phyloP scores from a whole-genome alignment of 2,113 vertebrate genomes.

The Martes martes region DNA sequence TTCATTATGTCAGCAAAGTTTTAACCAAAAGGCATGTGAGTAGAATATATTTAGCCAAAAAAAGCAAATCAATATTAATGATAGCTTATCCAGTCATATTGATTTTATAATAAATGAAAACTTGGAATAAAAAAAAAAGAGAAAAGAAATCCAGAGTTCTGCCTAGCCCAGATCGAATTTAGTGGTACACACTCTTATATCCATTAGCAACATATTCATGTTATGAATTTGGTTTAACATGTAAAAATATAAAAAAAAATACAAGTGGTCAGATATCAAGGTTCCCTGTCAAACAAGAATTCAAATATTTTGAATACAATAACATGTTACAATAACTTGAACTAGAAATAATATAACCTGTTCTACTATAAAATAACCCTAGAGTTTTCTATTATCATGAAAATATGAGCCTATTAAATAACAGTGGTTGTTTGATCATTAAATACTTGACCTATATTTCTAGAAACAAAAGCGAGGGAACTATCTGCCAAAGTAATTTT shows the following conservation, averaged over 20 bases:
- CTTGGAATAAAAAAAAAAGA: not conserved
- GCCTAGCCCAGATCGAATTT: not conserved
- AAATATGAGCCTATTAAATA: slow-evolving; percentile 36
- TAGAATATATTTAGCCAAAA: slow-evolving; percentile 1
- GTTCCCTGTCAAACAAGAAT: not conserved
- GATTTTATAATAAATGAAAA: slow-evolving; percentile 37
- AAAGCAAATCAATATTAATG: slow-evolving; percentile 4
- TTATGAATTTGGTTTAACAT: not conserved
- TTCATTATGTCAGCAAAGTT: slow-evolving; percentile 19
- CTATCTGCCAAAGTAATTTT: slow-evolving; percentile 28
- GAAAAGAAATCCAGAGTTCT: not conserved
- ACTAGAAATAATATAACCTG: not conserved
- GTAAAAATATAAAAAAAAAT: not conserved
- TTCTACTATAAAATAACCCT: not conserved
- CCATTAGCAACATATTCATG: not conserved
- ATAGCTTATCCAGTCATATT: not conserved
- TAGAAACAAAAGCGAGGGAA: slow-evolving; percentile 13
- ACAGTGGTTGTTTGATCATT: slow-evolving; percentile 29
- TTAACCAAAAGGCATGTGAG: not conserved
- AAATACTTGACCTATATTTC: slow-evolving; percentile 58
- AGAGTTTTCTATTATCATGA: slow-evolving; percentile 17
- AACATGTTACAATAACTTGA: not conserved
- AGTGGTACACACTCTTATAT: rapidly evolving
- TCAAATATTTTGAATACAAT: not conserved
- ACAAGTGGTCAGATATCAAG: not conserved